Percentiles rank a stretch among this genome's conserved stretches.
Conservation (phyloP, 2,113 vertebrate species). For the Amazona vittata region DNA sequence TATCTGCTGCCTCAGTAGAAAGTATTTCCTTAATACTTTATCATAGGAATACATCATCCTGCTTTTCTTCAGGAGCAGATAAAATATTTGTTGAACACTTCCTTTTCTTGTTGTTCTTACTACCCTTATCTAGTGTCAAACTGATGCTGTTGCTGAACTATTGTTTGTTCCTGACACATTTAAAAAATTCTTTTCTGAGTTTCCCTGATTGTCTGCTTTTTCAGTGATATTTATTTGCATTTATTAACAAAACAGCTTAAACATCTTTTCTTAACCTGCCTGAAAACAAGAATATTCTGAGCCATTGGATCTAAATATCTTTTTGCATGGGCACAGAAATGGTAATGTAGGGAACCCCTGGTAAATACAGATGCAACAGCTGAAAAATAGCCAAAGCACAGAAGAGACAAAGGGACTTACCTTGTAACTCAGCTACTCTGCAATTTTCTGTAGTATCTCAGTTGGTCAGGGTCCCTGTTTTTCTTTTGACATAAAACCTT, state of each 20-base stretch:
- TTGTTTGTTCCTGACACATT: slow-evolving; percentile 1
- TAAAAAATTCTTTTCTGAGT: background rate
- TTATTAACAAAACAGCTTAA: background rate
- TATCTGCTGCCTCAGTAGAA: background rate
- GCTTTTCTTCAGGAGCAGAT: slow-evolving; percentile 11
- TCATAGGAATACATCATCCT: slow-evolving; percentile 19
- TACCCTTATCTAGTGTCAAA: background rate
- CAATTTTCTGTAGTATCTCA: background rate
- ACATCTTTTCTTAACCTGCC: background rate
- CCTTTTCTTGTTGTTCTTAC: background rate
- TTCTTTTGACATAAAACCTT: background rate
- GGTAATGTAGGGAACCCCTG: background rate
- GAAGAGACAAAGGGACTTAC: background rate
- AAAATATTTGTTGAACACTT: background rate
- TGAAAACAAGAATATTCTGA: background rate
- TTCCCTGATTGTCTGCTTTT: background rate
- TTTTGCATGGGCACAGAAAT: background rate
- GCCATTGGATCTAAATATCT: background rate
- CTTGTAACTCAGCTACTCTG: background rate
- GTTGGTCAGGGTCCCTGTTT: background rate
- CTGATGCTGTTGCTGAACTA: background rate
- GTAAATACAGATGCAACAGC: background rate
- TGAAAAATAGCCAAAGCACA: background rate
- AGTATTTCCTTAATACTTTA: slow-evolving; percentile 40
- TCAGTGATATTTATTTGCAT: background rate